Percentiles rank a stretch among this genome's conserved stretches.
phyloP scores from a whole-genome alignment of 1,140 invertebrate species.

The Monochamus saltuarius region DNA sequence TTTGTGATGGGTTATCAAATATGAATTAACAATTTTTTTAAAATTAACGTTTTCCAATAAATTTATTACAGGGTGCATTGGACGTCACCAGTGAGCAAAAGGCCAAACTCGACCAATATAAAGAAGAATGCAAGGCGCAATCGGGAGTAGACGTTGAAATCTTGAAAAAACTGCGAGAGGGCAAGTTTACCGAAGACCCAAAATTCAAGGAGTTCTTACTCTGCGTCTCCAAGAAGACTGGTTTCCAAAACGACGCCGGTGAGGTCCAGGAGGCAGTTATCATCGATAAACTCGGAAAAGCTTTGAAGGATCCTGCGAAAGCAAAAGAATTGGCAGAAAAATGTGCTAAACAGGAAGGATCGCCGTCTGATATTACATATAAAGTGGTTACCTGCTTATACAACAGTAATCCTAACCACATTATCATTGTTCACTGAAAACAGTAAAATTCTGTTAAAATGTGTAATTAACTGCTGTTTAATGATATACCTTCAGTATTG shows the following conservation, averaged over 20 bases:
- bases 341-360: not conserved
- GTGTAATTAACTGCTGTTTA: too few relatives aligned
- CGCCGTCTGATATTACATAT: not conserved
- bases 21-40: too few relatives aligned
- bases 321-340: conserved; percentile 12
- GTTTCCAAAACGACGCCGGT: conserved; percentile 48
- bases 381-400: too few relatives aligned
- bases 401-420: too few relatives aligned
- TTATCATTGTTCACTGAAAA: too few relatives aligned
- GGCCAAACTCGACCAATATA: conserved; percentile 17
- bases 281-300: conserved; percentile 48
- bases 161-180: conserved; percentile 18
- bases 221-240: conserved; percentile 53
- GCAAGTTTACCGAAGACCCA: conserved; percentile 47
- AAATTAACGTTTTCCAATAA: not conserved
- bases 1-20: too few relatives aligned
- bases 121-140: conserved; percentile 20
- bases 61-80: too few relatives aligned
- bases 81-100: conserved; percentile 31
- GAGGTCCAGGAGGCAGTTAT: conserved; percentile 51
- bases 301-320: conserved; percentile 43
- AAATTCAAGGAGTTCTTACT: conserved; percentile 51
- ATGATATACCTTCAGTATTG: too few relatives aligned
- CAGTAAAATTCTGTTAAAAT: too few relatives aligned
- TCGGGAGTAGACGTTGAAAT: conserved; percentile 20